These are phyloP conservation scores for Falco cherrug DNA, from an alignment of 2,797 vertebrate genomes.

Conservation along the genomic window DNA sequence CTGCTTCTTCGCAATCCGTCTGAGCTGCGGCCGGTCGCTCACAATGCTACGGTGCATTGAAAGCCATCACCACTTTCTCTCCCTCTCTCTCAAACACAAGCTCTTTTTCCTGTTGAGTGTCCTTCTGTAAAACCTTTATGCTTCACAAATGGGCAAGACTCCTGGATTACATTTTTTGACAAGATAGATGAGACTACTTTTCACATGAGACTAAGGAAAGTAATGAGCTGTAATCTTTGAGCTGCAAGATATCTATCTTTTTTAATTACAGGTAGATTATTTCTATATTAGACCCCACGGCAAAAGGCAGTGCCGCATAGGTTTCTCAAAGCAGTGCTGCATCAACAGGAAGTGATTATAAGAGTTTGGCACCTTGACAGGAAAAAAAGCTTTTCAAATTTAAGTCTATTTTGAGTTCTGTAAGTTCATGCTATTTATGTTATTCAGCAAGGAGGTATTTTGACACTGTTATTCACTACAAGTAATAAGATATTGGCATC, in stretches of 20 bases:
- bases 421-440: neutral
- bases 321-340: neutral
- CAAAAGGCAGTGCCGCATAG: neutral
- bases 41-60: accelerated
- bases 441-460: neutral
- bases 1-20: neutral
- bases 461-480: neutral
- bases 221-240: conserved; percentile 64
- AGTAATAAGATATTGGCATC: neutral
- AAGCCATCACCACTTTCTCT: neutral
- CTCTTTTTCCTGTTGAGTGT: neutral
- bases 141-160: neutral
- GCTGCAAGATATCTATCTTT: conserved; percentile 55
- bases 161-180: conserved; percentile 42
- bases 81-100: neutral
- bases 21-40: neutral
- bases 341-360: neutral
- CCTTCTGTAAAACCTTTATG: conserved; percentile 16
- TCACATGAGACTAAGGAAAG: conserved; percentile 46
- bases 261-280: conserved; percentile 62
- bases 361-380: neutral
- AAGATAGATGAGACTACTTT: conserved; percentile 59
- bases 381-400: neutral
- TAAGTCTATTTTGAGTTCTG: neutral
- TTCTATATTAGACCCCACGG: conserved; percentile 25